A percentile compares a stretch with the other conserved stretches of the same genome.
phyloP scores from a whole-genome alignment of 53 echinoderm and acorn worm genomes.

The Apostichopus leukothele region DNA sequence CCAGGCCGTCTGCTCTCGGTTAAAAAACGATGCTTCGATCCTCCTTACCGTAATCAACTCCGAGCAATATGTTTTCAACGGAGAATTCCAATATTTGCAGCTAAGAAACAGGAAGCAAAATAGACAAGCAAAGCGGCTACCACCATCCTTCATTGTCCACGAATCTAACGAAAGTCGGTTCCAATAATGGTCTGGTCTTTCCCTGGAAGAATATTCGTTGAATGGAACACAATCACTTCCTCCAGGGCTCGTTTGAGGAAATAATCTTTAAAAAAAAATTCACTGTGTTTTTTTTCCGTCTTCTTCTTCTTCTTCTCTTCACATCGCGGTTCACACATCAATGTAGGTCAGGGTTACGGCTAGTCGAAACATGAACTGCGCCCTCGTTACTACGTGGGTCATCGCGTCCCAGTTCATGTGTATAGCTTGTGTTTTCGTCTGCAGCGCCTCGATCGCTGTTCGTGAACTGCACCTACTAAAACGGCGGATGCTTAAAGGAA shows the following conservation, averaged over 20 bases:
- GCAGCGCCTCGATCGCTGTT: neutral
- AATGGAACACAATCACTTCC: constrained; percentile 40
- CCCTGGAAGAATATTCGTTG: constrained; percentile 16
- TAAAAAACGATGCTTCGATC: neutral
- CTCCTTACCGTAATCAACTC: neutral
- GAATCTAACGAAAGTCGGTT: neutral
- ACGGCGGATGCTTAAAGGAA: neutral
- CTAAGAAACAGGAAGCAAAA: neutral
- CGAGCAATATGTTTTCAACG: neutral
- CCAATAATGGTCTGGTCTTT: neutral
- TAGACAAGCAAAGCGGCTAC: neutral
- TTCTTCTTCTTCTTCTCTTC: neutral
- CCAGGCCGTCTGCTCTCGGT: neutral
- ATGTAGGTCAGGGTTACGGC: constrained; percentile 46
- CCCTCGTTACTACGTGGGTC: constrained; percentile 39
- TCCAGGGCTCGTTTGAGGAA: constrained; percentile 44
- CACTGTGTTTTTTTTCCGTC: neutral
- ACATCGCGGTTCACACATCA: constrained; percentile 46
- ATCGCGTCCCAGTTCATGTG: constrained; percentile 41
- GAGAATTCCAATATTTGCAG: neutral
- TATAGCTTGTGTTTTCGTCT: neutral
- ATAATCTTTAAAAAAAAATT: constrained; percentile 28
- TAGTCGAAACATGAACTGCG: constrained; percentile 36
- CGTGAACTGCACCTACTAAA: constrained; percentile 42
- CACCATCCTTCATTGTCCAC: neutral